A percentile compares a stretch with the other conserved stretches of the same genome.
Conservation (phyloP, 1,140 invertebrate genomes). For the Adelges cooleyi region DNA sequence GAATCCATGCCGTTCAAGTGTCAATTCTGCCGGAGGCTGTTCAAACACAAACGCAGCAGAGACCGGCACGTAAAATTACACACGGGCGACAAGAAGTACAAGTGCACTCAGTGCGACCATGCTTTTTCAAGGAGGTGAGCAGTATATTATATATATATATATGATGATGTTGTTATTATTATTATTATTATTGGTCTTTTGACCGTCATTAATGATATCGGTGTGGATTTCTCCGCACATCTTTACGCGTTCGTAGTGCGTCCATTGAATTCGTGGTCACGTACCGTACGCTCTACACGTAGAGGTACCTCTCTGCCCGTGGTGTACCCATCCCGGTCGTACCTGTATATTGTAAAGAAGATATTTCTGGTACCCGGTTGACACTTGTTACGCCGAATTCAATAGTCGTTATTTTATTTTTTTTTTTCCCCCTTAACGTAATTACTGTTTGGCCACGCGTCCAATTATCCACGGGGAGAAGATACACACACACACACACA, state of each 20-base stretch:
- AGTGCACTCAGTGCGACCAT: slow-evolving; percentile 79
- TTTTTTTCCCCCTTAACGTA: background rate
- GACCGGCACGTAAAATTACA: slow-evolving; percentile 91
- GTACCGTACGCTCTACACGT: slow-evolving; percentile 1
- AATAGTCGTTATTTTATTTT: slow-evolving; percentile 14
- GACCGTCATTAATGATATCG: background rate
- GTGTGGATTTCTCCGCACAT: background rate
- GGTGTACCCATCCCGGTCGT: no score
- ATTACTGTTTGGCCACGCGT: slow-evolving; percentile 26
- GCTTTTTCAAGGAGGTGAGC: slow-evolving; percentile 82
- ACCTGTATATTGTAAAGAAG: no score
- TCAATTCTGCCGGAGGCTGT: slow-evolving; percentile 76
- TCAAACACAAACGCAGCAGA: slow-evolving; percentile 88
- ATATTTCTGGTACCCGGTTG: slow-evolving; percentile 15
- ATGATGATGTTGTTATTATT: background rate
- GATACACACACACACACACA: background rate
- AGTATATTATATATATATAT: background rate
- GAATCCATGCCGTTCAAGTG: slow-evolving; percentile 84
- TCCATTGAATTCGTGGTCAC: slow-evolving; percentile 20
- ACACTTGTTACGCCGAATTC: slow-evolving; percentile 20
- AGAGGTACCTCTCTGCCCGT: no score
- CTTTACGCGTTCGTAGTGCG: background rate
- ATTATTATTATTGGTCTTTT: background rate
- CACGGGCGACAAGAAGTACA: slow-evolving; percentile 86
- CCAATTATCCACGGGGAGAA: slow-evolving; percentile 26